phyloP scores from a whole-genome alignment of 2,113 vertebrate genomes.

The Odontophorus gujanensis region DNA sequence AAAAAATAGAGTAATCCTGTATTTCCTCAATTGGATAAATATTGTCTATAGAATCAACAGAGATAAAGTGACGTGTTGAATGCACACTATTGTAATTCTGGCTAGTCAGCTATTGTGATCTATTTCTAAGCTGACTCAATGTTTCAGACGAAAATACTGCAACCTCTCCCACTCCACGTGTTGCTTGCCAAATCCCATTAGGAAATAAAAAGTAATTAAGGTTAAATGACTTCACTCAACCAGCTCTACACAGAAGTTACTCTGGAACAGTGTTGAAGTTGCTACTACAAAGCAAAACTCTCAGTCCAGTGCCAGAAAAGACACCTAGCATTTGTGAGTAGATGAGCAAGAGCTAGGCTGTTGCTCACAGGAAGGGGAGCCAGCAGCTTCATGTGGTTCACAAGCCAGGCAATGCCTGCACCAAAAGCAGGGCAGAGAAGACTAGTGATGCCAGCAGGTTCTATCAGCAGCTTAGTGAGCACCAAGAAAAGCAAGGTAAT shows the following conservation, averaged over 20 bases:
- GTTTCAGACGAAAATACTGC: conserved; percentile 10
- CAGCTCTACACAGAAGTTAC: not conserved
- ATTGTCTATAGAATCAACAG: not conserved
- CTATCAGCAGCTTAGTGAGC: not conserved
- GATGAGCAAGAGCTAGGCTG: not conserved
- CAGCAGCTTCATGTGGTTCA: not conserved
- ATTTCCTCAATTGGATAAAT: not conserved
- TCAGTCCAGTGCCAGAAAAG: not conserved
- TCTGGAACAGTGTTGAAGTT: not conserved
- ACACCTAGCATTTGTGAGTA: not conserved
- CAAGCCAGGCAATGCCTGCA: not conserved
- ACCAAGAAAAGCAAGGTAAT: not conserved
- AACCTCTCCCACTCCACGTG: not conserved
- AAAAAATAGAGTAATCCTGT: too few species aligned
- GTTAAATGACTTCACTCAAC: not conserved
- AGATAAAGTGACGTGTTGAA: not conserved
- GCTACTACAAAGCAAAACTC: not conserved
- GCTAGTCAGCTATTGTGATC: conserved; percentile 6
- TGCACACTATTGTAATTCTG: not conserved
- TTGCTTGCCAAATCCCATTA: conserved; percentile 19
- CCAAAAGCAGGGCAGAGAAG: rapidly evolving
- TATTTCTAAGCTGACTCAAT: conserved; percentile 27
- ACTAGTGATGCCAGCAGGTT: not conserved
- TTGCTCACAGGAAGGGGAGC: not conserved
- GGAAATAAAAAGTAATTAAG: conserved; percentile 29